These are phyloP conservation scores for Aphaenogaster rudis DNA, from an alignment of 1,140 invertebrate species.

Conservation along the genomic window DNA sequence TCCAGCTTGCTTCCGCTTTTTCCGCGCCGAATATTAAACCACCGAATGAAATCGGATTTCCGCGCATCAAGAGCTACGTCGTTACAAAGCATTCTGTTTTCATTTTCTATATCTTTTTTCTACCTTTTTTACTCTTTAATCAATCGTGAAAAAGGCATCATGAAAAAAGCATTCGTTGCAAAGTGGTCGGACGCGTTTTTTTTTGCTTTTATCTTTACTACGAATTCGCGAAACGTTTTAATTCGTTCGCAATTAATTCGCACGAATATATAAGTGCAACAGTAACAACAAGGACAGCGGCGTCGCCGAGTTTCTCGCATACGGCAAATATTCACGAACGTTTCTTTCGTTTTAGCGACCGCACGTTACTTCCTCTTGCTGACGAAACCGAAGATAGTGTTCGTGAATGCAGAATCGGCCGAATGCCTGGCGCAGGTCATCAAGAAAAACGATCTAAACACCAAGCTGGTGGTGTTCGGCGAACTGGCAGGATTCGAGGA, in stretches of 20 bases:
- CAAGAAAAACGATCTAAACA: slow-evolving; percentile 65
- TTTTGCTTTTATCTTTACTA: not conserved
- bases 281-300: not conserved
- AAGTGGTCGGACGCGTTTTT: not conserved
- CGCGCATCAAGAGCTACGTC: not conserved
- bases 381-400: slow-evolving; percentile 82
- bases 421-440: slow-evolving; percentile 70
- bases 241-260: slow-evolving; percentile 9
- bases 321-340: not conserved
- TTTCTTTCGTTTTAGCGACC: slow-evolving; percentile 70
- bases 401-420: slow-evolving; percentile 74
- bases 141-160: not conserved
- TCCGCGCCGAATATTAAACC: not conserved
- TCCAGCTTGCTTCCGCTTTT: not conserved
- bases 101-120: not conserved
- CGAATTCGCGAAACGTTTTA: not conserved
- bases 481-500: slow-evolving; percentile 54
- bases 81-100: slow-evolving; percentile 10
- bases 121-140: not conserved
- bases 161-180: not conserved
- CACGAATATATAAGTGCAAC: not conserved
- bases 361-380: slow-evolving; percentile 80
- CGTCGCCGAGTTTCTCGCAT: not conserved
- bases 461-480: slow-evolving; percentile 79
- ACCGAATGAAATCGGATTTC: slow-evolving; percentile 28